Evolutionary conservation across 2,888 invertebrate genomes (phyloP).

Genomic region (Elysia crispata): DNA sequence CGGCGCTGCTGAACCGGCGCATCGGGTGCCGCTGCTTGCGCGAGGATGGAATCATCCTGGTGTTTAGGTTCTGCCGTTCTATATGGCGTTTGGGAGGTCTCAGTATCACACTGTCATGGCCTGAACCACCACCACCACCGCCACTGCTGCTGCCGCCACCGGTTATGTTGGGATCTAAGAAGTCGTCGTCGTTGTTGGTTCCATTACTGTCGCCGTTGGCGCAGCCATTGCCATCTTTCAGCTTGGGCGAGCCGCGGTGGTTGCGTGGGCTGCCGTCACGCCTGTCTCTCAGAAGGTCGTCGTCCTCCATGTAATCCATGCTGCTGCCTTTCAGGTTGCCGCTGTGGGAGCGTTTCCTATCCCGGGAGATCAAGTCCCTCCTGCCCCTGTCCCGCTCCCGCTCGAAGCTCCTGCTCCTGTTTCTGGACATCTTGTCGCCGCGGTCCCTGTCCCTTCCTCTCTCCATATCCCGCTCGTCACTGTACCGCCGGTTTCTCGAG

Average conservation of each 20-base stretch:
- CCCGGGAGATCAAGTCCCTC: background rate
- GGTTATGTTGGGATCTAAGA: constrained; percentile 60
- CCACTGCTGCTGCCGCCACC: constrained; percentile 43
- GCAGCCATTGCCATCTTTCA: constrained; percentile 34
- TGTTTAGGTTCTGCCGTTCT: constrained; percentile 67
- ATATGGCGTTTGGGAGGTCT: constrained; percentile 55
- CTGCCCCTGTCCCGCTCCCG: background rate
- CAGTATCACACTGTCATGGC: constrained; percentile 44
- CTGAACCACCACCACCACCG: constrained; percentile 15
- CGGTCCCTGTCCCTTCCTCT: constrained; percentile 17
- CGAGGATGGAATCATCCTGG: constrained; percentile 64
- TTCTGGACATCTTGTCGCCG: background rate
- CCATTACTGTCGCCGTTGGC: constrained; percentile 53
- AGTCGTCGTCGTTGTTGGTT: constrained; percentile 59
- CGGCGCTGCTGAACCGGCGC: constrained; percentile 61
- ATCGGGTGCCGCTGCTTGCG: constrained; percentile 72
- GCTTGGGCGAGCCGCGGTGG: background rate
- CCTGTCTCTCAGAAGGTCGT: background rate
- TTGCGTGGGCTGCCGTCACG: background rate
- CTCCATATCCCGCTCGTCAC: constrained; percentile 35
- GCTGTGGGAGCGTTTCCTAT: constrained; percentile 24
- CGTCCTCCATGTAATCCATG: background rate
- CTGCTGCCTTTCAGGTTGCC: background rate
- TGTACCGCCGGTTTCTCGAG: constrained; percentile 32
- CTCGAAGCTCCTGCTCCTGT: constrained; percentile 24